phyloP scores from a whole-genome alignment of 2,113 vertebrate species.

The Channa argus region DNA sequence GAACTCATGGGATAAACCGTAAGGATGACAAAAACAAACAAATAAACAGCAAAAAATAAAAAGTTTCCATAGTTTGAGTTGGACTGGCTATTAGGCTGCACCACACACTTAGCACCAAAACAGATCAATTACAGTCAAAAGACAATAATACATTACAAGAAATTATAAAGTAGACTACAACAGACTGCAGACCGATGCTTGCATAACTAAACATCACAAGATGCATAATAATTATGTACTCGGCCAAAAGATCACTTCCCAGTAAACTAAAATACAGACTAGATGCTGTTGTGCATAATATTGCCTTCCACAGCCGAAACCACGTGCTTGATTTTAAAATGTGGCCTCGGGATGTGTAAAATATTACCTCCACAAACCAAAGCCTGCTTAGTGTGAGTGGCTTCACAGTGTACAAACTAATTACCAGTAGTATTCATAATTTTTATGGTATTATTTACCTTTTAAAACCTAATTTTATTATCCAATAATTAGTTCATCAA shows the following conservation, averaged over 20 bases:
- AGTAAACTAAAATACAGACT: conserved; percentile 18
- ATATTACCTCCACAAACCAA: not conserved
- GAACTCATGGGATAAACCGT: too few species aligned
- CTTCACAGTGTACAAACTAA: too few species aligned
- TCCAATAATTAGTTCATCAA: too few species aligned
- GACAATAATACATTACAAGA: conserved; percentile 1
- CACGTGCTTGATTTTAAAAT: not conserved
- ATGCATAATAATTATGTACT: conserved; percentile 41
- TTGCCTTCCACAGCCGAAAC: not conserved
- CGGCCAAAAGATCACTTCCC: conserved; percentile 32
- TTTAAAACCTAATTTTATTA: too few species aligned
- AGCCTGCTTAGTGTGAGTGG: too few species aligned
- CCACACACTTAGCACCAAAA: conserved; percentile 24
- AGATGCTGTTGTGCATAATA: conserved; percentile 10
- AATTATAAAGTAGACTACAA: conserved; percentile 34
- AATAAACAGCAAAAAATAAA: not conserved
- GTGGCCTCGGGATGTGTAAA: not conserved
- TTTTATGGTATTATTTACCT: too few species aligned
- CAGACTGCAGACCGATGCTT: conserved; percentile 29
- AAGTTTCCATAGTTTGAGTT: not conserved
- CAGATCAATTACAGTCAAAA: conserved; percentile 45
- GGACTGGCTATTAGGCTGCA: conserved; percentile 18
- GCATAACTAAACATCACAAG: conserved; percentile 50
- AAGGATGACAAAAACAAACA: not conserved
- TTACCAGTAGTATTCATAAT: too few species aligned